Conservation (phyloP, 2,797 vertebrate genomes). For the Ctenopoma kingsleyae region DNA sequence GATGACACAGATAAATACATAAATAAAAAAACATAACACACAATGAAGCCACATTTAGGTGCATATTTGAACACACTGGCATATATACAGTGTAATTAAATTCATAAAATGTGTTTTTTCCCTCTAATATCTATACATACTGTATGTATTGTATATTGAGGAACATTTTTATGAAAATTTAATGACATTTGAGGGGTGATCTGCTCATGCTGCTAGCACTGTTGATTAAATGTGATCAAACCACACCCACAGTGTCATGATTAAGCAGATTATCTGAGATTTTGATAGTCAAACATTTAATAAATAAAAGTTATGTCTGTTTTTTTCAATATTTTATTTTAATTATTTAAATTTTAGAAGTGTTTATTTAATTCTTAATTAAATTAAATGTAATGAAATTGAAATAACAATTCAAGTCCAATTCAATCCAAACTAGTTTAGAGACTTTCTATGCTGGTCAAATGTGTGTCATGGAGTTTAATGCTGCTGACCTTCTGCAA, state of each 20-base stretch:
- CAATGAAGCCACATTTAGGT: slow-evolving; percentile 8
- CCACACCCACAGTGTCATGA: neutral
- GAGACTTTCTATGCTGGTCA: neutral
- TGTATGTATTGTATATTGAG: neutral
- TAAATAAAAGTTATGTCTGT: too few relatives aligned
- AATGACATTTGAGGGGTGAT: neutral
- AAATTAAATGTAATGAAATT: too few relatives aligned
- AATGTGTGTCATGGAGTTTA: slow-evolving; percentile 31
- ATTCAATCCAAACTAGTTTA: neutral
- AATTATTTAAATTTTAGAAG: too few relatives aligned
- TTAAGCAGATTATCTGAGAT: neutral
- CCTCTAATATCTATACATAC: too few relatives aligned
- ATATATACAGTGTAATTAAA: neutral
- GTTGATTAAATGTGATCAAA: neutral
- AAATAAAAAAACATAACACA: slow-evolving; percentile 6
- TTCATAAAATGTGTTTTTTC: neutral
- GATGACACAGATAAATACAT: neutral
- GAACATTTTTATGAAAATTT: neutral
- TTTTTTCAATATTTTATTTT: too few relatives aligned
- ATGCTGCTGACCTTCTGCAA: slow-evolving; percentile 94
- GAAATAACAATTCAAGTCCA: too few relatives aligned
- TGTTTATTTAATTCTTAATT: too few relatives aligned
- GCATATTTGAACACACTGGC: slow-evolving; percentile 1
- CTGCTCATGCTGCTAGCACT: neutral
- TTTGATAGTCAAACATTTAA: too few relatives aligned